Base-by-base conservation (phyloP, 2,113 vertebrate species). In the Heloderma charlesbogerti region DNA sequence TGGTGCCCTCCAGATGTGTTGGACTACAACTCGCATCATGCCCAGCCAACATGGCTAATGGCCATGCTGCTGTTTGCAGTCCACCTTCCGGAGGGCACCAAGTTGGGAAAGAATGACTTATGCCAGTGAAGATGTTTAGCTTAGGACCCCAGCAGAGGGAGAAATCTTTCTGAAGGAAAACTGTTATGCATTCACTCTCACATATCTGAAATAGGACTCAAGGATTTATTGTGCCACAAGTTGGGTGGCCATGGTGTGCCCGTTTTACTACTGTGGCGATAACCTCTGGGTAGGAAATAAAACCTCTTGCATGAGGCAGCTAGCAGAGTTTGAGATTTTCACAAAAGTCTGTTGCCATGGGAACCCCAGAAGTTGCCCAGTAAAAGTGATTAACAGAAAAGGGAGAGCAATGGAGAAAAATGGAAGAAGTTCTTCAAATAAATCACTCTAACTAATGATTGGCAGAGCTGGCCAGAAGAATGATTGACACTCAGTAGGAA, bases 281-380 rank as follows among this genome's bases (percentile, higher is more conserved):
- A 20, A 79, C 43, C 25, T 29, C 31, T 82, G 79, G 1, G 77
- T 27, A 37, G 71, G 12, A 74, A 22, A 63, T 57, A 48, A 57
- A n/a, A 54, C 57, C 13, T 18, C 43, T 51, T 29, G 20, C 4
- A 15, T 79, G n/a, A 82, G 51, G 31, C 31, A 20, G 80, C 31
- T 37, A 57, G 31, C 51, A 34, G 51, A 82, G 34, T 82, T 37
- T 82, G 51, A 82, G 80, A 81, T 29, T 37, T 63, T 57, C 34
- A n/a, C 51, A 82, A n/a, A 82, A 82, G 80, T n/a, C 51, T 57
- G 80, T 82, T 82, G 80, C 80, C 31, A 60, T 82, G 80, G 80
- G 80, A 60, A 82, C 51, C 43, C 80, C 51, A 37, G 18, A 82
- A 22, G 51, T 82, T 82, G 51, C 51, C 80, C 51, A n/a, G 60